phyloP scores from a whole-genome alignment of 2,888 invertebrate genomes.

The Hypolimnas misippus region DNA sequence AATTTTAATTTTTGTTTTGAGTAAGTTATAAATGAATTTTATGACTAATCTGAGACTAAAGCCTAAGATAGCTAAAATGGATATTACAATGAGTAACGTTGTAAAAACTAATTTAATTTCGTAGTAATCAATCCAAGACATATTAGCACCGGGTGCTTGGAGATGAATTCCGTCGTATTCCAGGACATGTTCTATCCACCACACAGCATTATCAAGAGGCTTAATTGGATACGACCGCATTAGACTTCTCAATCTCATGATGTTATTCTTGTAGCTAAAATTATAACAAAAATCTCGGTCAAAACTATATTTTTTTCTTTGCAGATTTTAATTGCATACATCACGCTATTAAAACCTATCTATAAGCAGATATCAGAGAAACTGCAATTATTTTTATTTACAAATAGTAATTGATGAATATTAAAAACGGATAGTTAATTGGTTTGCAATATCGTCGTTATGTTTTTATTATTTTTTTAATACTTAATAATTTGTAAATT shows the following conservation, averaged over 20 bases:
- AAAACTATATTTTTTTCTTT: too few relatives aligned
- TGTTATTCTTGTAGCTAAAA: constrained; percentile 44
- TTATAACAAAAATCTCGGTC: neutral
- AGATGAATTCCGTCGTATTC: constrained; percentile 70
- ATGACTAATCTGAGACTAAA: constrained; percentile 3
- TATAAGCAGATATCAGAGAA: too few relatives aligned
- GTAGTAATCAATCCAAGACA: constrained; percentile 52
- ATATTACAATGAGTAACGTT: too few relatives aligned
- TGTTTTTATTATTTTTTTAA: too few relatives aligned
- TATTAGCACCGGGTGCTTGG: constrained; percentile 57
- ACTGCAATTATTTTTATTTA: too few relatives aligned
- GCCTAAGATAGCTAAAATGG: constrained; percentile 13
- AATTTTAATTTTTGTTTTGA: constrained; percentile 9
- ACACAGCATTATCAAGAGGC: constrained; percentile 62
- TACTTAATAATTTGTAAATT: too few relatives aligned
- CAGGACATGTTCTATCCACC: constrained; percentile 78
- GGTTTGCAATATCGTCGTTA: too few relatives aligned
- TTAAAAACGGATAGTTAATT: too few relatives aligned
- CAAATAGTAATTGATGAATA: too few relatives aligned
- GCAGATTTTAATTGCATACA: too few relatives aligned
- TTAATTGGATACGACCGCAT: constrained; percentile 44
- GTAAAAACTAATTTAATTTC: constrained; percentile 50
- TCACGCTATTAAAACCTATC: too few relatives aligned
- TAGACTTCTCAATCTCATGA: constrained; percentile 37
- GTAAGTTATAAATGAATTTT: constrained; percentile 3